phyloP scores from a whole-genome alignment of 2,888 invertebrate species.

The Drosophila formosana region DNA sequence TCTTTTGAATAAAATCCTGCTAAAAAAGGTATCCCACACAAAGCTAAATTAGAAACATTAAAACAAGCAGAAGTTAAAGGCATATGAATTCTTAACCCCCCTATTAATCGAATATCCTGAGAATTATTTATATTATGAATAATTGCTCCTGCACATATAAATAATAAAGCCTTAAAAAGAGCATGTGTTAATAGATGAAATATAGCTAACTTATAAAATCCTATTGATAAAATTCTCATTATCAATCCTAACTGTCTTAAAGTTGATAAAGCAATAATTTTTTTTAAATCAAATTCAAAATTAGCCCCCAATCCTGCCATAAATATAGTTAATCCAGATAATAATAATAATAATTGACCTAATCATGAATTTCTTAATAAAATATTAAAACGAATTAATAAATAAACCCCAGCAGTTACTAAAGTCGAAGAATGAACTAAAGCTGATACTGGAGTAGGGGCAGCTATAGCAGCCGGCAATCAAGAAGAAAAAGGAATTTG shows the following conservation, averaged over 20 bases:
- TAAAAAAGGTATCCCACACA: constrained; percentile 87
- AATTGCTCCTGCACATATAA: constrained; percentile 90
- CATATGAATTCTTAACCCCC: constrained; percentile 1
- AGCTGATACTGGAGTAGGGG: constrained; percentile 82
- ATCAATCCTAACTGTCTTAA: constrained; percentile 88
- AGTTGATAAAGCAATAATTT: constrained; percentile 89
- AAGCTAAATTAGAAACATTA: constrained; percentile 87
- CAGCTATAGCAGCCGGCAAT: constrained; percentile 91
- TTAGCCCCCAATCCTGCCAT: constrained; percentile 87
- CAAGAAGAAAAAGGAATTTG: constrained; percentile 93
- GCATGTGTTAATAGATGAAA: constrained; percentile 91
- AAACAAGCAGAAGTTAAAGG: constrained; percentile 85
- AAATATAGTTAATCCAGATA: constrained; percentile 88
- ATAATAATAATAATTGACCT: constrained; percentile 86
- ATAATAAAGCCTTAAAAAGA: constrained; percentile 91
- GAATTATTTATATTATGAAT: constrained; percentile 88
- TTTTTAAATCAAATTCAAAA: constrained; percentile 90
- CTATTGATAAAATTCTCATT: constrained; percentile 88
- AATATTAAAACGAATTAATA: constrained; percentile 54
- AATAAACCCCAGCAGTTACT: constrained; percentile 87
- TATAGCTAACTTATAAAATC: constrained; percentile 87
- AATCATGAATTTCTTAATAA: constrained; percentile 85
- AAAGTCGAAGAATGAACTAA: constrained; percentile 22
- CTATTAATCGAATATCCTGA: constrained; percentile 84
- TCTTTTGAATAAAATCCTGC: constrained; percentile 89